A percentile compares a stretch with the other conserved stretches of the same genome.
phyloP scores from a whole-genome alignment of 2,113 vertebrate species.

The Nipponia nippon region DNA sequence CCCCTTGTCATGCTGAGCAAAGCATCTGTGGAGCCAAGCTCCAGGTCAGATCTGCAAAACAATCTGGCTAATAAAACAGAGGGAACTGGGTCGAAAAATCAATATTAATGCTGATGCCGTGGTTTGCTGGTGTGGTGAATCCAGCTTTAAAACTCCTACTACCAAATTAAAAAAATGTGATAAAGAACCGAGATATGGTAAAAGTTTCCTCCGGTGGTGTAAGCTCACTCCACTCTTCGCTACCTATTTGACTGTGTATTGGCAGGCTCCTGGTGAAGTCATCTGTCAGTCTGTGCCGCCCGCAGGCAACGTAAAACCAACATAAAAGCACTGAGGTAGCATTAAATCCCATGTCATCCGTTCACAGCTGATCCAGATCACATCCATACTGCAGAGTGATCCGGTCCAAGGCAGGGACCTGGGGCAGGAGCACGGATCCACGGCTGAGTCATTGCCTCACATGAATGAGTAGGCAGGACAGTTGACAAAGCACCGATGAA shows the following conservation, averaged over 20 bases:
- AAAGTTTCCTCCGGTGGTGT: background rate
- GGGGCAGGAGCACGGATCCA: background rate
- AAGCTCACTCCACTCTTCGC: background rate
- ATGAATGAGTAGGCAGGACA: background rate
- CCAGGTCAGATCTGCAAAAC: background rate
- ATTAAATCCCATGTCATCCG: background rate
- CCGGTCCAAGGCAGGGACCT: background rate
- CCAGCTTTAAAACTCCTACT: background rate
- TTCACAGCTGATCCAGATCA: background rate
- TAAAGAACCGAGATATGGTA: background rate
- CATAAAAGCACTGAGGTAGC: background rate
- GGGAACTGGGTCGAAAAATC: background rate
- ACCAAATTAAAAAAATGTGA: background rate
- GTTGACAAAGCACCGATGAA: conserved; percentile 22
- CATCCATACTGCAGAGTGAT: background rate
- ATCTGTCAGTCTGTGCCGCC: background rate
- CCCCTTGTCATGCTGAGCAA: background rate
- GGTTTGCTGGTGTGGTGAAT: background rate
- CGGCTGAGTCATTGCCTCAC: background rate
- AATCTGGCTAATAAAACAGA: background rate
- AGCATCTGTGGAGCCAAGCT: background rate
- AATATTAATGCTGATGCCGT: background rate
- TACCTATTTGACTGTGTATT: background rate
- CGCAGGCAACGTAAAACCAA: background rate
- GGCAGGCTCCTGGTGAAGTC: background rate